phyloP scores from a whole-genome alignment of 1,140 invertebrate species.

The Drosophila punjabiensis region DNA sequence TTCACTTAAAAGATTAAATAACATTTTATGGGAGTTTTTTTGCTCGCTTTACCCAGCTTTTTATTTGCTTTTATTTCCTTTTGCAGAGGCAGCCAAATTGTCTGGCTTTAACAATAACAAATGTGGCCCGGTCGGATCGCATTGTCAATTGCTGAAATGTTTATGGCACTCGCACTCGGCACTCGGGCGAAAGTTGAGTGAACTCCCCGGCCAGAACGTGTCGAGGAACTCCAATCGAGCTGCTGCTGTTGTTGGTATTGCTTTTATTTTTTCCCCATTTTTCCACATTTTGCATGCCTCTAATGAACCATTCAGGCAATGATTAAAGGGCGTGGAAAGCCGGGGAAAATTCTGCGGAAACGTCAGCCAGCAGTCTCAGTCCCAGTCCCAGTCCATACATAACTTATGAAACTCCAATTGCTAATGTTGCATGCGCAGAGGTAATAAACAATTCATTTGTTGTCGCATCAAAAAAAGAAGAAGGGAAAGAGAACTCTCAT shows the following conservation, averaged over 20 bases:
- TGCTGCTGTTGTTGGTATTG: conserved; percentile 3
- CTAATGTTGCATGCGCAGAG: conserved; percentile 60
- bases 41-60: conserved; percentile 5
- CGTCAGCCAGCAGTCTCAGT: conserved; percentile 40
- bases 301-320: conserved; percentile 67
- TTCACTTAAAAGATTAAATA: conserved; percentile 54
- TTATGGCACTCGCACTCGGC: conserved; percentile 9
- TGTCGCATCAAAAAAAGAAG: conserved; percentile 57
- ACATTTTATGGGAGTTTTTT: conserved; percentile 29
- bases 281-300: conserved; percentile 70
- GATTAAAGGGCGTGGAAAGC: conserved; percentile 26
- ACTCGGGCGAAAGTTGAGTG: conserved; percentile 41
- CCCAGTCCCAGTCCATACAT: conserved; percentile 30
- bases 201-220: conserved; percentile 47
- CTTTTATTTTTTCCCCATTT: conserved; percentile 65
- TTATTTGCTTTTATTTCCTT: conserved; percentile 14
- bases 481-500: conserved; percentile 47
- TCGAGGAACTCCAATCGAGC: conserved; percentile 49
- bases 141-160: conserved; percentile 50
- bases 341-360: conserved; percentile 56
- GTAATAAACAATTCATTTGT: conserved; percentile 73
- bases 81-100: conserved; percentile 44
- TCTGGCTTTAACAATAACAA: conserved; percentile 52
- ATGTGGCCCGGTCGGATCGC: conserved; percentile 7
- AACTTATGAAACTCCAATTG: conserved; percentile 46